Evolutionary conservation across 2,888 invertebrate species (phyloP).

Genomic region (Folsomia candida): DNA sequence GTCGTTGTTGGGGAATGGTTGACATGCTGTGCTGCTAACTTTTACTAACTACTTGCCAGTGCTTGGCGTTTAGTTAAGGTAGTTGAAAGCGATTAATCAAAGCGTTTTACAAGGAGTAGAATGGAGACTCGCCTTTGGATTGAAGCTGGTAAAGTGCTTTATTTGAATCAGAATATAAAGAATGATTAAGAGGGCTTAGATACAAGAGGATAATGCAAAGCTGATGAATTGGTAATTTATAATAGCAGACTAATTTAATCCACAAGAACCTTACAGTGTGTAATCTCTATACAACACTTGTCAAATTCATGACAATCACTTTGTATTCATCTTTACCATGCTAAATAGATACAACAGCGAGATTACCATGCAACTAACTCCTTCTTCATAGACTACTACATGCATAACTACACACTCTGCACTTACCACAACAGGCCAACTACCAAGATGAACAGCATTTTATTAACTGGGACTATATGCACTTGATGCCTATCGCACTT

Average conservation of each 20-base stretch:
- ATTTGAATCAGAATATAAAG: slow-evolving; percentile 11
- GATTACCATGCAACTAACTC: not conserved
- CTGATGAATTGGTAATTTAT: slow-evolving; percentile 49
- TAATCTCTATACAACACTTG: slow-evolving; percentile 32
- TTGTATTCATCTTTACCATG: slow-evolving; percentile 17
- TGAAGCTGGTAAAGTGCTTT: slow-evolving; percentile 13
- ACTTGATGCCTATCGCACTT: too few relatives aligned
- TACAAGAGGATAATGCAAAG: slow-evolving; percentile 21
- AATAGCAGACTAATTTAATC: slow-evolving; percentile 32
- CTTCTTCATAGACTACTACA: too few relatives aligned
- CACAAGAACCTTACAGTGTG: slow-evolving; percentile 25
- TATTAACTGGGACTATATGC: too few relatives aligned
- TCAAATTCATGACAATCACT: slow-evolving; percentile 41
- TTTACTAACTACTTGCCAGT: too few relatives aligned
- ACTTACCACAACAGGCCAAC: too few relatives aligned
- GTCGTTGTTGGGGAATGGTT: not conserved
- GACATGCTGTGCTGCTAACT: not conserved
- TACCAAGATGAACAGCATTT: too few relatives aligned
- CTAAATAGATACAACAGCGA: not conserved
- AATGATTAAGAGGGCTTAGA: slow-evolving; percentile 22
- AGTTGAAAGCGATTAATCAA: slow-evolving; percentile 21
- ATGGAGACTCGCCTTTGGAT: slow-evolving; percentile 7
- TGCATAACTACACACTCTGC: too few relatives aligned
- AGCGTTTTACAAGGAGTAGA: slow-evolving; percentile 11
- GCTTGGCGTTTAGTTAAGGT: not conserved